A percentile compares a stretch with the other conserved stretches of the same genome.
phyloP scores from a whole-genome alignment of 2,113 vertebrate species.

The Gallinago media region DNA sequence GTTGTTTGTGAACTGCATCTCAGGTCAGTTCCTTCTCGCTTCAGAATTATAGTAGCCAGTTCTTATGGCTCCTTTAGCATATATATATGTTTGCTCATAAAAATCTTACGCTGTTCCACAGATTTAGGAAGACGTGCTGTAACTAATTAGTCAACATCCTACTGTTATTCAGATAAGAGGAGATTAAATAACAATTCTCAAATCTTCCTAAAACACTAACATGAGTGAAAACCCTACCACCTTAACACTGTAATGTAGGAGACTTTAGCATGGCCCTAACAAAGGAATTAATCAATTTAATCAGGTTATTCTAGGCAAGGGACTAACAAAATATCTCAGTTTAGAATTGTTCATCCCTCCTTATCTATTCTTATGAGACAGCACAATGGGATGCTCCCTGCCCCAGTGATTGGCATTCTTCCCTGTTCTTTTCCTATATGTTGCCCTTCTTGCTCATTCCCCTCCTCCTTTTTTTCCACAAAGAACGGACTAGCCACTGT shows the following conservation, averaged over 20 bases:
- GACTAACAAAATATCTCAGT: not conserved
- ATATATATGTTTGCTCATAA: not conserved
- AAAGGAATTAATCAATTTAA: not conserved
- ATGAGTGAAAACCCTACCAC: not conserved
- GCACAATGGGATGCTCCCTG: not conserved
- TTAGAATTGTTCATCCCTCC: not conserved
- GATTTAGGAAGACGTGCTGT: not conserved
- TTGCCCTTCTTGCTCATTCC: not conserved
- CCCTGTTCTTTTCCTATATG: not conserved
- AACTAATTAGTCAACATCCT: not conserved
- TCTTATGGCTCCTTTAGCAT: not conserved
- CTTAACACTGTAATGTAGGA: not conserved
- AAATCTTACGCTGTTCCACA: not conserved
- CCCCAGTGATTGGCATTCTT: not conserved
- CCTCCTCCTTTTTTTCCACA: not conserved
- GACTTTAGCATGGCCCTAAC: not conserved
- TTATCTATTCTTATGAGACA: not conserved
- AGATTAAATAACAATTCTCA: not conserved
- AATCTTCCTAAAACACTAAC: not conserved
- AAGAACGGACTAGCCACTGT: not conserved
- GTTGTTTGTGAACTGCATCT: not conserved
- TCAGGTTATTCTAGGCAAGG: not conserved
- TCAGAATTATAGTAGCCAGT: not conserved
- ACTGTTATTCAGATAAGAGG: not conserved
- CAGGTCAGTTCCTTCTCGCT: not conserved